Evolutionary conservation across 2,888 invertebrate species (phyloP).

Genomic region (Desoria tigrina): DNA sequence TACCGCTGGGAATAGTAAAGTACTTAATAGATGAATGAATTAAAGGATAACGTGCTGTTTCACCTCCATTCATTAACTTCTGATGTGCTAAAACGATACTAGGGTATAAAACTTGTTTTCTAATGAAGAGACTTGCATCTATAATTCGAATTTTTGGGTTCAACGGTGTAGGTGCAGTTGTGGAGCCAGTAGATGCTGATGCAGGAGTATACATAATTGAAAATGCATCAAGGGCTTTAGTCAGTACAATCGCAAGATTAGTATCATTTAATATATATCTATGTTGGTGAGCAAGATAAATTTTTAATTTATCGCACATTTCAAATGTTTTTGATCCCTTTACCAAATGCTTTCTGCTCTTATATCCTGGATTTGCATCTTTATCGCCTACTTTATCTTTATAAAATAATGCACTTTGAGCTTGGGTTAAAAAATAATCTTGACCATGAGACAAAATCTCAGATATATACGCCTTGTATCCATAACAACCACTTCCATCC

Average conservation of each 20-base stretch:
- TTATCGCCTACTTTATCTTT: constrained; percentile 19
- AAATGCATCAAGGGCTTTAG: constrained; percentile 31
- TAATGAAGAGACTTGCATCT: constrained; percentile 43
- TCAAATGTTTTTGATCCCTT: constrained; percentile 26
- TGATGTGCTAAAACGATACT: constrained; percentile 48
- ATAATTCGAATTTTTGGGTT: constrained; percentile 35
- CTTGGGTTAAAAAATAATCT: constrained; percentile 16
- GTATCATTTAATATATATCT: constrained; percentile 34
- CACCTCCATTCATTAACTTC: constrained; percentile 36
- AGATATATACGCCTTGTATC: constrained; percentile 19
- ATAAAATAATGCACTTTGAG: constrained; percentile 26
- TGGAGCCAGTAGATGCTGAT: background rate
- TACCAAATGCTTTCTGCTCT: constrained; percentile 18
- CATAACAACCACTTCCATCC: constrained; percentile 20
- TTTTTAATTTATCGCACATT: constrained; percentile 31
- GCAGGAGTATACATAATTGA: constrained; percentile 18
- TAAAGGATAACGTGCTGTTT: constrained; percentile 47
- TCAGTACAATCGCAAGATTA: constrained; percentile 28
- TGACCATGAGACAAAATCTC: constrained; percentile 18
- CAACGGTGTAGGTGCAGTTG: background rate
- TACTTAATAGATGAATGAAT: constrained; percentile 40
- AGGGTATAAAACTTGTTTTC: constrained; percentile 42
- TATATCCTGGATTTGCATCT: constrained; percentile 24
- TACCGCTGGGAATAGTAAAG: constrained; percentile 46
- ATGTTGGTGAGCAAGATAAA: constrained; percentile 37